Percentiles rank a stretch among this genome's conserved stretches.
phyloP scores from a whole-genome alignment of 2,113 vertebrate species.

The Ptilorrhoa leucosticta region DNA sequence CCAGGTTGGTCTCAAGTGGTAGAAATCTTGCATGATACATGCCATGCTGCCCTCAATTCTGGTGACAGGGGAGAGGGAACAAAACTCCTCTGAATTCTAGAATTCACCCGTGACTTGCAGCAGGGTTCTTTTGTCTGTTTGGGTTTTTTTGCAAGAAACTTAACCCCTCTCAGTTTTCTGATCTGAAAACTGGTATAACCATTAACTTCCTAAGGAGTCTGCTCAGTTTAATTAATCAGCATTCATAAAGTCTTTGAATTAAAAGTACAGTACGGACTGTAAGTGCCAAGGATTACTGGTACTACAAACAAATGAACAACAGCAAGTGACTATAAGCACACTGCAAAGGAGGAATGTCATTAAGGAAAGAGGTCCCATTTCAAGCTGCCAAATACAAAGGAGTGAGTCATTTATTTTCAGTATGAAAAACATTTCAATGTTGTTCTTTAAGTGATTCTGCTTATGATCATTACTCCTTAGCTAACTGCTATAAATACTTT shows the following conservation, averaged over 20 bases:
- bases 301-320: slow-evolving; percentile 31
- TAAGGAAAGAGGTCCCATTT: slow-evolving; percentile 61
- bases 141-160: background rate
- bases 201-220: background rate
- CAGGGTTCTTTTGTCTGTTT: background rate
- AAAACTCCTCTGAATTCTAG: background rate
- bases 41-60: background rate
- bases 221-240: background rate
- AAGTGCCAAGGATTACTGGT: slow-evolving; percentile 40
- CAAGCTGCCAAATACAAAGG: slow-evolving; percentile 58
- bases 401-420: slow-evolving; percentile 63
- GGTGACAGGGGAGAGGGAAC: background rate
- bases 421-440: slow-evolving; percentile 56
- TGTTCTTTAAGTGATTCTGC: slow-evolving; percentile 56
- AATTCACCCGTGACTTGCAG: background rate
- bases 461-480: slow-evolving; percentile 49
- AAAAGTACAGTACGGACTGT: background rate
- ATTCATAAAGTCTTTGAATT: slow-evolving; percentile 10
- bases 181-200: background rate
- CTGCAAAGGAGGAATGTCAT: slow-evolving; percentile 53
- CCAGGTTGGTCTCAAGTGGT: background rate
- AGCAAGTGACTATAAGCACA: slow-evolving; percentile 18
- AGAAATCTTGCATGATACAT: background rate
- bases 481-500: slow-evolving; percentile 51
- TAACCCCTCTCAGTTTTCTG: background rate